Percentiles rank a stretch among this genome's conserved stretches.
Evolutionary conservation across 64 coral and sea anemone genomes (phyloP).

Genomic region (Acropora yongei): DNA sequence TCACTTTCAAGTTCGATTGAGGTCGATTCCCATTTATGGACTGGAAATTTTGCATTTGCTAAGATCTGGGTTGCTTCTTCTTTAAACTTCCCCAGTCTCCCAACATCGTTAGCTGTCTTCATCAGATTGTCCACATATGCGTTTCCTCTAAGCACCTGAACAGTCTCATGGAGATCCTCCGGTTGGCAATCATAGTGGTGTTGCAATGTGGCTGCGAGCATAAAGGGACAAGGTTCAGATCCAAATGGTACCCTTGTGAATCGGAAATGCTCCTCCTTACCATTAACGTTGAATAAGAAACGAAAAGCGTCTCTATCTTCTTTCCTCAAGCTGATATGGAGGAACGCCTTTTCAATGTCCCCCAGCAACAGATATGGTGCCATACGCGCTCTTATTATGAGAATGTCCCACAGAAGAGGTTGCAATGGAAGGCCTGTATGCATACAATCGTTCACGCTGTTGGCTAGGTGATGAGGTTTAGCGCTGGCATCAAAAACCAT

Average conservation of each 20-base stretch:
- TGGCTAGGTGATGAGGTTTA: constrained; percentile 54
- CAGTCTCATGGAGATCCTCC: background rate
- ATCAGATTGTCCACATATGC: background rate
- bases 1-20: background rate
- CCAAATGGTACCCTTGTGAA: constrained; percentile 31
- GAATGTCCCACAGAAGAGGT: constrained; percentile 33
- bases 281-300: constrained; percentile 46
- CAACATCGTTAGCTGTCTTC: background rate
- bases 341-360: constrained; percentile 32
- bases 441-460: constrained; percentile 72
- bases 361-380: constrained; percentile 9
- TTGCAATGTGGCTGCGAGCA: constrained; percentile 3
- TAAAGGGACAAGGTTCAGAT: constrained; percentile 10
- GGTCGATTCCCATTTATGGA: constrained; percentile 30
- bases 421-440: constrained; percentile 16
- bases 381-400: constrained; percentile 27
- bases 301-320: constrained; percentile 51
- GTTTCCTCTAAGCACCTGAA: background rate
- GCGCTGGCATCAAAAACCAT: constrained; percentile 72
- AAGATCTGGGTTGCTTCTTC: constrained; percentile 15
- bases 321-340: constrained; percentile 18
- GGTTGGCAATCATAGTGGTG: constrained; percentile 35
- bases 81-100: background rate
- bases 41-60: background rate
- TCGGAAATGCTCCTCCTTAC: constrained; percentile 24